phyloP scores from a whole-genome alignment of 1,140 invertebrate genomes.

The Sycophila sp. region DNA sequence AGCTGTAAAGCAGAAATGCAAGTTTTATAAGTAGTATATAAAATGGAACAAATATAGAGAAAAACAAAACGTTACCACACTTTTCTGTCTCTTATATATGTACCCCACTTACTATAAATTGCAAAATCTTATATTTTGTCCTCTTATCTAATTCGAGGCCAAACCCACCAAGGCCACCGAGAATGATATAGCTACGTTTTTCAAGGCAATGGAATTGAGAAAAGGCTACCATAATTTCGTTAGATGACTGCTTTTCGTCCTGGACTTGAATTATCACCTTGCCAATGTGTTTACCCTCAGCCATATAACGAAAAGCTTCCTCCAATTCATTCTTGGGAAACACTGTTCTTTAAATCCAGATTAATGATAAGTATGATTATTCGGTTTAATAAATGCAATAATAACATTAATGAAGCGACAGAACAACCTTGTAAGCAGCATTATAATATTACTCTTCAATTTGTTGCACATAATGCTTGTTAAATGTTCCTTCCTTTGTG shows the following conservation, averaged over 20 bases:
- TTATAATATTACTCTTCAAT: slow-evolving; percentile 50
- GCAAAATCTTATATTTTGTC: background rate
- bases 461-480: background rate
- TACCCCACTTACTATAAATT: too few relatives aligned
- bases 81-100: too few relatives aligned
- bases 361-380: background rate
- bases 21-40: too few relatives aligned
- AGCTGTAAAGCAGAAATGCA: slow-evolving; percentile 42
- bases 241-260: slow-evolving; percentile 52
- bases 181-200: slow-evolving; percentile 62
- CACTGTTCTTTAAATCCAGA: slow-evolving; percentile 42
- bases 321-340: slow-evolving; percentile 64
- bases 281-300: slow-evolving; percentile 78
- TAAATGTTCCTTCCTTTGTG: background rate
- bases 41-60: too few relatives aligned
- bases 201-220: slow-evolving; percentile 68
- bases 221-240: slow-evolving; percentile 57
- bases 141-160: slow-evolving; percentile 74
- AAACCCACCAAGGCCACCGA: slow-evolving; percentile 82
- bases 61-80: too few relatives aligned
- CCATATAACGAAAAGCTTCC: slow-evolving; percentile 71
- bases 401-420: too few relatives aligned
- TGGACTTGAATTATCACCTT: slow-evolving; percentile 76
- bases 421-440: slow-evolving; percentile 47
- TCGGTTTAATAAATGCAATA: too few relatives aligned